Evolutionary conservation across 2,113 vertebrate genomes (phyloP), one percentile per base, ranked within the genome.

Genomic region (Galeopterus variegatus): DNA sequence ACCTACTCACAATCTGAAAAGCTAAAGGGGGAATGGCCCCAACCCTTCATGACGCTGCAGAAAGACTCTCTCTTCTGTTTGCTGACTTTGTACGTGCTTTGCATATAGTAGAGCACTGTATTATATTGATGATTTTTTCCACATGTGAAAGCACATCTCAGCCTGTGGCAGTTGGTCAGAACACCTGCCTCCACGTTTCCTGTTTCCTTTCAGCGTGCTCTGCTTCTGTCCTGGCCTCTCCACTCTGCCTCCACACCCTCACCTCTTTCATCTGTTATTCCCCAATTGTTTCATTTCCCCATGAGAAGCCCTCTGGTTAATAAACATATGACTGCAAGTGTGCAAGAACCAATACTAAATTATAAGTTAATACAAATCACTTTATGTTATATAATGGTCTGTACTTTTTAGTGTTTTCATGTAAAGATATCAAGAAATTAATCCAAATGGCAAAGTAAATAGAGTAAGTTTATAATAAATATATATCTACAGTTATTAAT

Each of bases 1-100:
- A 92, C 87, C 52, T 81, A 62, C 58, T 96, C 93, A 92, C 24
- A 82, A 62, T 69, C 24, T 88, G 81, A 75, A 70, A 90, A 76
- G 60, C 31, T 73, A 76, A 67, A 93, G 60, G 21, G 89, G 80
- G 65, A 79, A 33, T 45, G 58, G 36, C 50, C 72, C 24, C 36
- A 26, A 58, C 6, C 60, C 13, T 58, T n/a, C 81, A 45, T 86
- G 54, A 76, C 17, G 58, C 1, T 48, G n/a, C 23, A 23, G 14
- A 60, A 89, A 94, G 54, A 70, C 6, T 17, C 26, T 41, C 41
- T 41, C 41, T 41, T 54, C 33, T 52, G 23, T 45, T 21, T 84
- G 50, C 12, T 93, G 83, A 64, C n/a, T 93, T 60, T 50, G 33
- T 19, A 70, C 62, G 41, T 36, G n/a, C 36, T 72, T 73, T 60